Conservation (phyloP, 2,888 invertebrate species). For the Sacculina carcini region DNA sequence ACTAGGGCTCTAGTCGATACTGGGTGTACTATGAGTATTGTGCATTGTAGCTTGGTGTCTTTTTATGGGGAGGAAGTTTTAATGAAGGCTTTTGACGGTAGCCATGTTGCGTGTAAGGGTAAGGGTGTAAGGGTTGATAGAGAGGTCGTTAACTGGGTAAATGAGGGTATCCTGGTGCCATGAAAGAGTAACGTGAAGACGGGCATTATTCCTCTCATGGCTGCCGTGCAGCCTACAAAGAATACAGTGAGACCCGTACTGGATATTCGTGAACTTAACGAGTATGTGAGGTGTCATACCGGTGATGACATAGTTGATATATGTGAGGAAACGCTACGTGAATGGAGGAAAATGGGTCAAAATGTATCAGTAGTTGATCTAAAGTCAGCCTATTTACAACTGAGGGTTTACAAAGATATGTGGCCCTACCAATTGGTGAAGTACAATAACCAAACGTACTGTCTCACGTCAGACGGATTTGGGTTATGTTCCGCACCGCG, state of each 20-base stretch:
- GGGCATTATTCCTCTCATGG: conserved; percentile 1
- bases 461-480: conserved; percentile 4
- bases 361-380: conserved; percentile 4
- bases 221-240: not conserved
- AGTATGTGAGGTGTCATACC: conserved; percentile 3
- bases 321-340: too few relatives aligned
- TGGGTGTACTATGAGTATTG: conserved; percentile 3
- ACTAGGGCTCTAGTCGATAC: not conserved
- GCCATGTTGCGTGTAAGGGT: not conserved
- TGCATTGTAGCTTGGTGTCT: not conserved
- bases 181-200: not conserved
- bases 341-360: too few relatives aligned
- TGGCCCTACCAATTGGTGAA: conserved; percentile 7
- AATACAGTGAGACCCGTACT: not conserved
- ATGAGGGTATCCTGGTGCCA: conserved; percentile 1
- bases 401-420: not conserved
- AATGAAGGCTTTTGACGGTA: conserved; percentile 1
- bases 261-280: not conserved
- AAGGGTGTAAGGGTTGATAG: not conserved
- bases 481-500: conserved; percentile 1
- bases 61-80: not conserved
- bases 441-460: not conserved
- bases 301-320: not conserved
- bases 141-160: not conserved
- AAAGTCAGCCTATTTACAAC: conserved; percentile 5